These are phyloP conservation scores for Pseudococcus longispinus DNA, from an alignment of 2,888 invertebrate species.

Conservation along the genomic window DNA sequence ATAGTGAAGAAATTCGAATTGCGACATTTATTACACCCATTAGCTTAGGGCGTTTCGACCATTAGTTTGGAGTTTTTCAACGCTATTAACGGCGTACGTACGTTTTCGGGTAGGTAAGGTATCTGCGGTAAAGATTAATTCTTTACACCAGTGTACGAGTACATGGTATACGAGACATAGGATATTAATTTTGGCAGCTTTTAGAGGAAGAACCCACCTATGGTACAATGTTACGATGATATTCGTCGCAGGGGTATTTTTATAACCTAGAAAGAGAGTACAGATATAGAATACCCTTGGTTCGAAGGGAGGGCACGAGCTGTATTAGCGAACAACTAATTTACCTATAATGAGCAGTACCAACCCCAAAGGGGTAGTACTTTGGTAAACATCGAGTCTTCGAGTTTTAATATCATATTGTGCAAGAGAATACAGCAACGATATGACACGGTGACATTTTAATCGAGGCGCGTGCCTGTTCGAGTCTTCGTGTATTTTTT, in stretches of 20 bases:
- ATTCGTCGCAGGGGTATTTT: background rate
- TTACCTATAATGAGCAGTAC: background rate
- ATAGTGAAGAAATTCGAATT: background rate
- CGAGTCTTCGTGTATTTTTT: background rate
- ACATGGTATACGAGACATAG: background rate
- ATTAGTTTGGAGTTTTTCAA: background rate
- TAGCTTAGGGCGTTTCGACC: background rate
- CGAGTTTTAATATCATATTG: background rate
- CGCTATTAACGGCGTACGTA: background rate
- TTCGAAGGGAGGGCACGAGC: background rate
- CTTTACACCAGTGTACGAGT: background rate
- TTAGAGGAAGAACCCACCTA: background rate
- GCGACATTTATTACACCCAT: background rate
- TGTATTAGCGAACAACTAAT: background rate
- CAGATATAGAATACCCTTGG: background rate
- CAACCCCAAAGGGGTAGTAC: background rate
- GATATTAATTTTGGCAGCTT: constrained; percentile 22
- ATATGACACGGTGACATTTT: constrained; percentile 44
- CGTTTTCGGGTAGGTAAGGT: background rate
- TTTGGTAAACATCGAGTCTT: background rate
- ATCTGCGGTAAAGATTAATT: background rate
- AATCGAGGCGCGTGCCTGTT: constrained; percentile 2
- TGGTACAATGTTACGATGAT: background rate
- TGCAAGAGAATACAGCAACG: background rate
- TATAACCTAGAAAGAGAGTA: background rate